Evolutionary conservation across 1,140 invertebrate genomes (phyloP).

Genomic region (Cherax destructor): DNA sequence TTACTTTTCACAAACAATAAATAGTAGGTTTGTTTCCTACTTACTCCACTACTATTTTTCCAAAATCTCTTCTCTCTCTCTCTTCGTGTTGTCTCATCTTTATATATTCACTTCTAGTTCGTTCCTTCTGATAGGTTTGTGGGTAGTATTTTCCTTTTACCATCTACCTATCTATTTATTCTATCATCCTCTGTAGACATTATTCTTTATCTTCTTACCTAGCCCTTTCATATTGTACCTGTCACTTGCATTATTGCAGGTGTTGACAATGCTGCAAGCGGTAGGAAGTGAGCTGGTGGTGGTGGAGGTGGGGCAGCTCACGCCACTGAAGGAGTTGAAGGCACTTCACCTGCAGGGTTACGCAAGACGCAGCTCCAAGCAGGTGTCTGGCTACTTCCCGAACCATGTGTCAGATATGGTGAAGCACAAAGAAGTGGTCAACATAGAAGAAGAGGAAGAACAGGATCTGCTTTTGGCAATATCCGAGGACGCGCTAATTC

Average conservation of each 20-base stretch:
- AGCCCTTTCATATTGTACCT: no score
- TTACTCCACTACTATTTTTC: no score
- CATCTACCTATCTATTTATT: not conserved
- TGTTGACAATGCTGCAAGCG: conserved; percentile 56
- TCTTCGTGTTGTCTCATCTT: no score
- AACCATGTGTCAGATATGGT: conserved; percentile 59
- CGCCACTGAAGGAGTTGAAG: conserved; percentile 21
- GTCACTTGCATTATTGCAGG: conserved; percentile 14
- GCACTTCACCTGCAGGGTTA: conserved; percentile 69
- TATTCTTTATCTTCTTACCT: no score
- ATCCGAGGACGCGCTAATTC: conserved; percentile 52
- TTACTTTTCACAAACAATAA: no score
- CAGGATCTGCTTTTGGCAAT: conserved; percentile 50
- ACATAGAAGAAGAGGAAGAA: conserved; percentile 14
- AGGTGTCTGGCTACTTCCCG: conserved; percentile 62
- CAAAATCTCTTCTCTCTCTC: no score
- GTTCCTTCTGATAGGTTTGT: no score
- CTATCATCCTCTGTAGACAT: not conserved
- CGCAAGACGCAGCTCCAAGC: conserved; percentile 14
- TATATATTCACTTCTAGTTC: no score
- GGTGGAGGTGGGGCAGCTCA: conserved; percentile 42
- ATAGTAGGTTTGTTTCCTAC: no score
- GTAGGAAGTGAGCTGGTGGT: conserved; percentile 35
- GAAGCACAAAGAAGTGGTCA: conserved; percentile 32
- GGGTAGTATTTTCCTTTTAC: no score